phyloP scores from a whole-genome alignment of 1,140 invertebrate species.

The Panonychus citri region DNA sequence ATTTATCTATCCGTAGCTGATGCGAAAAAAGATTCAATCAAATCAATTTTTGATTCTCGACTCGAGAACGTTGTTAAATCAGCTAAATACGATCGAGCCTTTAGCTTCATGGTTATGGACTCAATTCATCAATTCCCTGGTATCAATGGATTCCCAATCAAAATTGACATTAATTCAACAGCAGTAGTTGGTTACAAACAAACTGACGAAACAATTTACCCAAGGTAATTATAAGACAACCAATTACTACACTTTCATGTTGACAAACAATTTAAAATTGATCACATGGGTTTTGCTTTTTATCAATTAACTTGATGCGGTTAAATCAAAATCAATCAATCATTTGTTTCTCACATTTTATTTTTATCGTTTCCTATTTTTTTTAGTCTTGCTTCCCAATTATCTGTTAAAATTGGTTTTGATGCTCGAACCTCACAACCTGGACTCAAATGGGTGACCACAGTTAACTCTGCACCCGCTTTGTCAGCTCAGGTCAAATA shows the following conservation, averaged over 20 bases:
- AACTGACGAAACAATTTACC: slow-evolving; percentile 1
- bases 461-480: slow-evolving; percentile 1
- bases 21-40: neutral
- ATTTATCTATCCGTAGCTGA: slow-evolving; percentile 2
- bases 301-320: too few species aligned
- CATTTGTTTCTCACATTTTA: too few species aligned
- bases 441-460: neutral
- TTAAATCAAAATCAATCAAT: too few species aligned
- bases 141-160: slow-evolving; percentile 6
- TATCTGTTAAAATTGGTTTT: neutral
- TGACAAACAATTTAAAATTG: too few species aligned
- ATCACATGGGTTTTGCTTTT: too few species aligned
- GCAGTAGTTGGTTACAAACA: slow-evolving; percentile 5
- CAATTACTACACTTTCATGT: too few species aligned
- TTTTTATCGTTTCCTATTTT: too few species aligned
- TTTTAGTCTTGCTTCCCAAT: neutral
- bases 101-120: slow-evolving; percentile 3
- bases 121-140: slow-evolving; percentile 1
- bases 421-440: neutral
- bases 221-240: neutral
- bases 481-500: neutral
- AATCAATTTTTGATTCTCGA: neutral
- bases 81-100: slow-evolving; percentile 2
- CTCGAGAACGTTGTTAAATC: neutral
- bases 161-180: slow-evolving; percentile 5